These are phyloP conservation scores for Anabacerthia variegaticeps DNA, from an alignment of 2,797 vertebrate species.

Conservation along the genomic window DNA sequence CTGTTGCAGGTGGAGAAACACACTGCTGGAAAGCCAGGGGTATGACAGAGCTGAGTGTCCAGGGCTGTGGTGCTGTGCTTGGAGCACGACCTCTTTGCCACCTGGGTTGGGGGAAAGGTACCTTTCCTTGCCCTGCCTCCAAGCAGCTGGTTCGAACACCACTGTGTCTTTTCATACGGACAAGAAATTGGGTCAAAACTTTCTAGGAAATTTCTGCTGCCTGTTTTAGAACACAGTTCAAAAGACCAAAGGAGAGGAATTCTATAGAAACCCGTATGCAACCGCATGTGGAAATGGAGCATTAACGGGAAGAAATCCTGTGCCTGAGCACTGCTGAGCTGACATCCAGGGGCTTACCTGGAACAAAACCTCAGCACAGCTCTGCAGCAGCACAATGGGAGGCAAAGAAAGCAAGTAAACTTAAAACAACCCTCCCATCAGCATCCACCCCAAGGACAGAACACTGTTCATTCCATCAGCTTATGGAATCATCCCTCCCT, in stretches of 20 bases:
- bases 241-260: constrained; percentile 19
- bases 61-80: accelerated
- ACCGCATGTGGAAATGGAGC: background rate
- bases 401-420: background rate
- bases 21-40: background rate
- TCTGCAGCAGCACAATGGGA: background rate
- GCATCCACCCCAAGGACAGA: background rate
- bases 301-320: background rate
- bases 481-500: accelerated
- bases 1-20: background rate
- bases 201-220: constrained; percentile 44
- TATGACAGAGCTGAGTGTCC: background rate
- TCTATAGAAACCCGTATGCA: background rate
- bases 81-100: background rate
- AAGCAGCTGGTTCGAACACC: background rate
- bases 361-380: background rate
- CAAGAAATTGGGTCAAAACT: constrained; percentile 57
- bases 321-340: background rate
- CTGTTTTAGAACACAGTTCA: background rate
- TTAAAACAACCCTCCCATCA: background rate
- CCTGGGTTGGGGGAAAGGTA: background rate
- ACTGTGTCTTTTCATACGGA: background rate
- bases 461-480: background rate
- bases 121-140: background rate
- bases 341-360: background rate